Base-by-base conservation (phyloP, 2,113 vertebrate genomes). In the Cheirogaleus medius region DNA sequence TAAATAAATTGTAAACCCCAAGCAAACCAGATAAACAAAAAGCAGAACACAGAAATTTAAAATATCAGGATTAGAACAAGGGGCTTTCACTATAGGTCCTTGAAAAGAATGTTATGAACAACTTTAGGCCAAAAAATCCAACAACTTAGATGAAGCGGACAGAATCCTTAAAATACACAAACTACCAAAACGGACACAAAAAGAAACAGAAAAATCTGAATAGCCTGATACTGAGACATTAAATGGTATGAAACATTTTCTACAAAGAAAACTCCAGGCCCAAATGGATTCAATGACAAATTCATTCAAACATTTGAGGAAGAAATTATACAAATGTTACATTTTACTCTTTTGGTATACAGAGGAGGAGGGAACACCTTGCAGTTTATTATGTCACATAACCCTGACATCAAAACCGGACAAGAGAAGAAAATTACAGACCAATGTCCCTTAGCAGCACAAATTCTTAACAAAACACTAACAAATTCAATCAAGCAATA, bases 281-380 rank as follows among this genome's bases (percentile, higher is more conserved):
- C 56, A n/a, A 21, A n/a, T 18, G 44, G 58, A 25, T 52, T 42
- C 56, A 32, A 6, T 25, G 66, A 49, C 54, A 49, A 73, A 85
- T n/a, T 15, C 12, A n/a, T 17, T 20, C 42, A 15, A 4, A 58
- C 34, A 37, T 9, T 34, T 82, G 37, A 60, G n/a, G 34, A 78
- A 37, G 37, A 39, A 66, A 37, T 23, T 20, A 23, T 3, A 29
- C 34, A 20, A 0, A 47, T 47, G 29, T 34, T 5, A 60, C 6
- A 2, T 11, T 6, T 32, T 25, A 12, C 3, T 34, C 39, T 60
- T n/a, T 13, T 4, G 27, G 71, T 5, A 13, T 1, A 0, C 1
- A 12, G 15, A 91, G 60, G 21, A n/a, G 32, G 42, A 13, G 7
- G n/a, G n/a, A 66, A 42, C 34, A 23, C 4, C 21, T n/a, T 10